Conservation (phyloP, 2,797 vertebrate species). For the Chaetophractus vellerosus region DNA sequence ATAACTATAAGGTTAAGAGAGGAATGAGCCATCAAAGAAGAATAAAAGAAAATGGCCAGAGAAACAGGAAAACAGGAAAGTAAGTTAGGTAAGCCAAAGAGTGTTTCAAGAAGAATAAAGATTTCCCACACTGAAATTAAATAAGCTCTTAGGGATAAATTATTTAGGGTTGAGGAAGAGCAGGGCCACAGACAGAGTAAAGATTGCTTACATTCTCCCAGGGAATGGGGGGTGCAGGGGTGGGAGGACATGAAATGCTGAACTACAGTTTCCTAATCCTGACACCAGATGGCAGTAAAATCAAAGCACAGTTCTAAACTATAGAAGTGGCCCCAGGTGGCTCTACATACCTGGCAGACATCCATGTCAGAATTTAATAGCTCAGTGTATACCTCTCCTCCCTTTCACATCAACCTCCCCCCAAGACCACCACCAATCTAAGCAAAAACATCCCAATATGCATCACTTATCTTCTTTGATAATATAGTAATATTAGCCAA, state of each 20-base stretch:
- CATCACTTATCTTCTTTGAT: constrained; percentile 4
- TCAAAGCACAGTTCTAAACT: not conserved
- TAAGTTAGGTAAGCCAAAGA: not conserved
- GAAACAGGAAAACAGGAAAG: not conserved
- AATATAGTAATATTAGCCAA: not conserved
- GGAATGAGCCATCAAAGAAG: not conserved
- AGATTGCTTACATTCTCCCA: not conserved
- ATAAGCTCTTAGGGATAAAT: not conserved
- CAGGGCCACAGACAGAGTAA: not conserved
- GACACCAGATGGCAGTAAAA: constrained; percentile 81
- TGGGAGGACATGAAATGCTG: not conserved
- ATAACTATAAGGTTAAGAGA: not conserved
- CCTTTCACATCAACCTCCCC: not conserved
- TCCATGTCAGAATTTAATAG: not conserved
- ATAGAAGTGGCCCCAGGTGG: not conserved
- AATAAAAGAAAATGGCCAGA: not conserved
- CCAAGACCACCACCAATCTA: not conserved
- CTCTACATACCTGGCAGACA: not conserved
- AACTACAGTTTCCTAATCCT: constrained; percentile 58
- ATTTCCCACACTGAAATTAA: not conserved
- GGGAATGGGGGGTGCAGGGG: not conserved
- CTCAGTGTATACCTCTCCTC: not conserved
- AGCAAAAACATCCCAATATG: not conserved
- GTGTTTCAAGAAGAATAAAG: not conserved
- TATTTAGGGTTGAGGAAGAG: not conserved